Evolutionary conservation across 2,113 vertebrate genomes (phyloP).

Genomic region (Hipposideros armiger): DNA sequence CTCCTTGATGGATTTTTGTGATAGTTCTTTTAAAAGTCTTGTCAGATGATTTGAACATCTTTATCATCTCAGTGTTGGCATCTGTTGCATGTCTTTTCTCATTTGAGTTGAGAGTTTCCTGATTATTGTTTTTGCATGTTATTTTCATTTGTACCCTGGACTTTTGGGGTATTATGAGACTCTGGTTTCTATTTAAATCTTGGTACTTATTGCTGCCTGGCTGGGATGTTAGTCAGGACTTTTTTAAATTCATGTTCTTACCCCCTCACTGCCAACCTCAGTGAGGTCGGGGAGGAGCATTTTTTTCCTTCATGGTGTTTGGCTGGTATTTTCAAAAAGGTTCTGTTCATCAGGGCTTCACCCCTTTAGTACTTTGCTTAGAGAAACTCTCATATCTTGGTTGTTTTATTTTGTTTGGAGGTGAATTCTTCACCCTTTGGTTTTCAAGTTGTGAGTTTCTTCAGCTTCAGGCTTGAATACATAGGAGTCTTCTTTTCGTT

Average conservation of each 20-base stretch:
- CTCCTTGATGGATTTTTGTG: background rate
- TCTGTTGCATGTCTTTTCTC: background rate
- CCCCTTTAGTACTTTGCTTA: background rate
- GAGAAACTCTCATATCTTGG: background rate
- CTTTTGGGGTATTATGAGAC: background rate
- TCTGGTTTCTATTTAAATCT: background rate
- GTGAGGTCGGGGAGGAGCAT: background rate
- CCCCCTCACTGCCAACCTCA: background rate
- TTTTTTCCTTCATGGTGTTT: background rate
- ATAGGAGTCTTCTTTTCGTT: background rate
- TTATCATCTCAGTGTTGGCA: background rate
- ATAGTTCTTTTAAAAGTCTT: slow-evolving; percentile 1
- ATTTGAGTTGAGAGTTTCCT: background rate
- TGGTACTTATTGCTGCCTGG: background rate
- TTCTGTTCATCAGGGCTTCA: background rate
- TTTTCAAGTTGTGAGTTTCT: background rate
- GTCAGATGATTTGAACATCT: background rate
- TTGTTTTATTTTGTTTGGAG: background rate
- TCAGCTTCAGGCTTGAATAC: background rate
- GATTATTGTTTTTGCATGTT: background rate
- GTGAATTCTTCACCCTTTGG: background rate
- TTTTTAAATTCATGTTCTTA: background rate
- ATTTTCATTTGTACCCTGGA: background rate
- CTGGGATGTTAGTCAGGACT: background rate
- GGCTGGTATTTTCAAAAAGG: background rate